These are phyloP conservation scores for Pachyrhynchus sulphureomaculatus DNA, from an alignment of 1,140 invertebrate genomes.

Conservation along the genomic window DNA sequence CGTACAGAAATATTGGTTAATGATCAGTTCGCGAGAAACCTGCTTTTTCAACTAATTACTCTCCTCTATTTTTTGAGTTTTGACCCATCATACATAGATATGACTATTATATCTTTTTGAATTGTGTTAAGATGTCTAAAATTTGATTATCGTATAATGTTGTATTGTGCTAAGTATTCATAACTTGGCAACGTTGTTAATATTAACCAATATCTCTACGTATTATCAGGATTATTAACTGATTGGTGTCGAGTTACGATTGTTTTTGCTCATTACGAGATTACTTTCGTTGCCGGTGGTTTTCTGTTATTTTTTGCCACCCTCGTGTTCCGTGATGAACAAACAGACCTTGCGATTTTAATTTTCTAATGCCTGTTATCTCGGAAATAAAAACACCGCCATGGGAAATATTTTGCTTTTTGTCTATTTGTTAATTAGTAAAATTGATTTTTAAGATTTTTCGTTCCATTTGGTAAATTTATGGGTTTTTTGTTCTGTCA, in stretches of 20 bases:
- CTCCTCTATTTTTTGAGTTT: no score
- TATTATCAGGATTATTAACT: conserved; percentile 46
- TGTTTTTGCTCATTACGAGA: conserved; percentile 45
- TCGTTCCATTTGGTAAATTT: no score
- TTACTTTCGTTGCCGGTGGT: conserved; percentile 27
- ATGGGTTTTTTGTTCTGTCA: no score
- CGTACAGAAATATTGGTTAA: no score
- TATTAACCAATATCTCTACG: neutral
- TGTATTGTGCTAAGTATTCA: no score
- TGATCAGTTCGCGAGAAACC: no score
- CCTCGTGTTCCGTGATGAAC: conserved; percentile 4
- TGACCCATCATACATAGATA: no score
- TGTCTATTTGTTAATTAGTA: conserved; percentile 13
- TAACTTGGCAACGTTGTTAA: conserved; percentile 10
- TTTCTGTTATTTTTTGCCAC: conserved; percentile 6
- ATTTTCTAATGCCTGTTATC: conserved; percentile 31
- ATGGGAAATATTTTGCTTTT: neutral
- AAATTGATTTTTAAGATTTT: conserved; percentile 14
- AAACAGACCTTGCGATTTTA: conserved; percentile 32
- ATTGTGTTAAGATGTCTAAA: no score
- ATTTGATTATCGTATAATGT: no score
- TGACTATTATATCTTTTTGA: no score
- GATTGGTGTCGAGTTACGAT: conserved; percentile 48
- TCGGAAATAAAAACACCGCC: neutral
- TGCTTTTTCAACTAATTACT: no score